Evolutionary conservation across 2,888 invertebrate species (phyloP).

Genomic region (Microctonus hyperodae): DNA sequence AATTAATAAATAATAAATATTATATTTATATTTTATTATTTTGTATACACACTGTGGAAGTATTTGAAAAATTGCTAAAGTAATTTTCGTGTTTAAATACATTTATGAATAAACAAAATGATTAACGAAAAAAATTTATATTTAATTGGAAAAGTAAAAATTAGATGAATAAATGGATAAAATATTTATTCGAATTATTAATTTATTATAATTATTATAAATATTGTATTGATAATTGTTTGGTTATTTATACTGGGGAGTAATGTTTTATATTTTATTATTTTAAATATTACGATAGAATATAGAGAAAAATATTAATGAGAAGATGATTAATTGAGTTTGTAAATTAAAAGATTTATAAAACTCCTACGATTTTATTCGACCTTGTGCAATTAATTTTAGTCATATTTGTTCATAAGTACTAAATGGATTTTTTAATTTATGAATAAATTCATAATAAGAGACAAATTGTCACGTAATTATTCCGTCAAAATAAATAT

Average conservation of each 20-base stretch:
- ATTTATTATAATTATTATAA: no score
- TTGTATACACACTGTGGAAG: no score
- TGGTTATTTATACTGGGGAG: no score
- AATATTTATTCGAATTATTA: no score
- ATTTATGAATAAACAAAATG: no score
- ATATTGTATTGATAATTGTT: no score
- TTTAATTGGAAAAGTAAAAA: neutral
- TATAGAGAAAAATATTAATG: neutral
- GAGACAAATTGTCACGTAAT: neutral
- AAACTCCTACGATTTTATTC: neutral
- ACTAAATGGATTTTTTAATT: constrained; percentile 1
- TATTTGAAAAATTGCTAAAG: no score
- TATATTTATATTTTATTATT: no score
- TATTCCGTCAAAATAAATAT: neutral
- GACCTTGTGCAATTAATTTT: neutral
- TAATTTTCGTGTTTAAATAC: no score
- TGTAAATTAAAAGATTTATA: neutral
- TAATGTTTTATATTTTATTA: no score
- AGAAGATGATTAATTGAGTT: neutral
- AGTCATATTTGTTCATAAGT: neutral
- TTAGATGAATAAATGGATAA: neutral
- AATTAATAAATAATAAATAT: no score
- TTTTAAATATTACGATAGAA: neutral
- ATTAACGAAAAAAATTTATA: no score
- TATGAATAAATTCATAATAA: neutral